Conservation (phyloP, 2,797 vertebrate genomes). For the Allobates femoralis region DNA sequence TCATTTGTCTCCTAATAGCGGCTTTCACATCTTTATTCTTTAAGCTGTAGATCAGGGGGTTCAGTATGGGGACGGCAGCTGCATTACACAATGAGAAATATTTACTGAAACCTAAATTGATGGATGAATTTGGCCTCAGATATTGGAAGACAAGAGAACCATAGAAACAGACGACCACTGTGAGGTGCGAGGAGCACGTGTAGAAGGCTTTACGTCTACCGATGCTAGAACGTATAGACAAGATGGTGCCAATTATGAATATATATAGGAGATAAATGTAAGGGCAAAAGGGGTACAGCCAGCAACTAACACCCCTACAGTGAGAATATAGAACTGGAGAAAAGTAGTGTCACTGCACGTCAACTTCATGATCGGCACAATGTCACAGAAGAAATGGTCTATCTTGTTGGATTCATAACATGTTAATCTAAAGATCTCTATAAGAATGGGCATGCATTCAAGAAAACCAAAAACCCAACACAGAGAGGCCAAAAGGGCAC, state of each 20-base stretch:
- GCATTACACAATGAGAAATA: background rate
- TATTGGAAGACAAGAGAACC: constrained; percentile 8
- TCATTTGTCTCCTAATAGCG: background rate
- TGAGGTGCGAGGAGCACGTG: background rate
- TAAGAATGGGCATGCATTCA: background rate
- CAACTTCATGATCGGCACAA: background rate
- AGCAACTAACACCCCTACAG: background rate
- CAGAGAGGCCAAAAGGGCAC: background rate
- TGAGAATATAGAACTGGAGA: background rate
- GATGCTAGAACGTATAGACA: constrained; percentile 10
- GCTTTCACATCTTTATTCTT: constrained; percentile 14
- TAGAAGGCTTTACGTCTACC: constrained; percentile 10
- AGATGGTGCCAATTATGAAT: constrained; percentile 21
- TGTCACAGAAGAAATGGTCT: constrained; percentile 3
- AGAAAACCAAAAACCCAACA: background rate
- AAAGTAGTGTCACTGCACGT: background rate
- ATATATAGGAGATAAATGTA: constrained; percentile 23
- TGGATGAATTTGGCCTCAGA: background rate
- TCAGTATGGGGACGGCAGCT: constrained; percentile 3
- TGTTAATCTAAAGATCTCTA: background rate
- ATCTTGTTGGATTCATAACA: background rate
- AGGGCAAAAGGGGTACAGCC: background rate
- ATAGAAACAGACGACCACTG: background rate
- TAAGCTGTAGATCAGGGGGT: background rate
- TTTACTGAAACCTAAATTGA: background rate